Percentiles rank a stretch among this genome's conserved stretches.
These are phyloP conservation scores for Melanotaenia nigrans DNA, from an alignment of 2,797 vertebrate genomes.

Conservation along the genomic window DNA sequence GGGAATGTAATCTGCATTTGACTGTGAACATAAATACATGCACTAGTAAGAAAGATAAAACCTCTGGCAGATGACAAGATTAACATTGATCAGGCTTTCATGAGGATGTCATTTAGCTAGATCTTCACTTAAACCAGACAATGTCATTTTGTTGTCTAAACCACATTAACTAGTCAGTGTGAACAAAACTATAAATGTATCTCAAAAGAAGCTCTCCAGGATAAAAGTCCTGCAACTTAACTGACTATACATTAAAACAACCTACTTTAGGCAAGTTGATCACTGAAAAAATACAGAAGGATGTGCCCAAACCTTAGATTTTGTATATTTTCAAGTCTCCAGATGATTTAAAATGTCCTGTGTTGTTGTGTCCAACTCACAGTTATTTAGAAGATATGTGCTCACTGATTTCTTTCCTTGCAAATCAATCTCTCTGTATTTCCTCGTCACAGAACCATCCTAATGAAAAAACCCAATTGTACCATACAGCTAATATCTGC, in stretches of 20 bases:
- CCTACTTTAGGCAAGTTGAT: neutral
- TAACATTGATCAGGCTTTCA: neutral
- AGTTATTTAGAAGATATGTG: neutral
- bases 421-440: neutral
- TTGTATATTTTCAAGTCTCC: neutral
- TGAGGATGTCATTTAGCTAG: slow-evolving; percentile 9
- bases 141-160: neutral
- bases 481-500: neutral
- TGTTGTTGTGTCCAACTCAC: neutral
- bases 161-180: neutral
- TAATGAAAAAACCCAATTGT: neutral
- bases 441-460: neutral
- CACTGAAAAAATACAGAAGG: neutral
- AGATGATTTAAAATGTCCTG: neutral
- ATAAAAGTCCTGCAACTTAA: neutral
- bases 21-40: slow-evolving; percentile 6
- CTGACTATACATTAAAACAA: neutral
- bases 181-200: neutral
- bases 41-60: neutral
- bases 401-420: neutral
- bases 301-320: neutral
- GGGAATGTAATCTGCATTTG: neutral
- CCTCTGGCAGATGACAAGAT: slow-evolving; percentile 1
- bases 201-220: neutral
- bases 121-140: neutral